Base-by-base conservation (phyloP, 2,797 vertebrate genomes). In the Anabacerthia variegaticeps region DNA sequence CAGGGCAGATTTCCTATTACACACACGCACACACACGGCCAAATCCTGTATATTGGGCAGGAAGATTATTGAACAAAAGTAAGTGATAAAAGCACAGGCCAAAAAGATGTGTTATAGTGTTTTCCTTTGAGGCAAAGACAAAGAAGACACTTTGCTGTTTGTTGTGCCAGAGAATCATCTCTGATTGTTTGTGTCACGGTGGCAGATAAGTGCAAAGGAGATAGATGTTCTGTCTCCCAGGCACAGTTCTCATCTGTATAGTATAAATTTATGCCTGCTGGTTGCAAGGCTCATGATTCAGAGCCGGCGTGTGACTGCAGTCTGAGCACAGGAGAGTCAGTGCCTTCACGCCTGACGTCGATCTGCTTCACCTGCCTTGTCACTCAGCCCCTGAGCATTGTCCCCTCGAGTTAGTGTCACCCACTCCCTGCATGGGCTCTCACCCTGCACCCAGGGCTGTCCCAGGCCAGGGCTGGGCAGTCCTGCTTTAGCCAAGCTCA, bases 71-170 rank as follows among this genome's bases (percentile, higher is more conserved):
- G 96, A 96, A 96, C 96, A 96, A 95, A 97, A 96, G 95, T 96
- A 95, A 96, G 96, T 82, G 94, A 97, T 96, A 97, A 96, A 96
- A 94, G 95, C 96, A 79, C 18, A 7, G 94, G 92, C 93, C 96
- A 92, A 95, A 96, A 92, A 97, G 93, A 97, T 96, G 96, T 94
- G 96, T 96, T 96, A 95, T 67, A 79, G 96, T 95, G 96, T 97
- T 97, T 97, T 96, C 96, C 96, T 97, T 96, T 93, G 96, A 97
- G 96, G 96, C 96, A 97, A 96, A 97, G 96, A 97, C 96, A 97
- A 96, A 97, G 96, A 97, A 96, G 96, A 96, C 95, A 96, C 96
- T 97, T 97, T 95, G 96, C 95, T 95, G 95, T 97, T 96, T 96
- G 96, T 96, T 96, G 95, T 96, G 96, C 96, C 95, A 96, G 96